Percentiles rank a stretch among this genome's conserved stretches.
phyloP scores from a whole-genome alignment of 1,140 invertebrate genomes.

The Amphibalanus amphitrite region DNA sequence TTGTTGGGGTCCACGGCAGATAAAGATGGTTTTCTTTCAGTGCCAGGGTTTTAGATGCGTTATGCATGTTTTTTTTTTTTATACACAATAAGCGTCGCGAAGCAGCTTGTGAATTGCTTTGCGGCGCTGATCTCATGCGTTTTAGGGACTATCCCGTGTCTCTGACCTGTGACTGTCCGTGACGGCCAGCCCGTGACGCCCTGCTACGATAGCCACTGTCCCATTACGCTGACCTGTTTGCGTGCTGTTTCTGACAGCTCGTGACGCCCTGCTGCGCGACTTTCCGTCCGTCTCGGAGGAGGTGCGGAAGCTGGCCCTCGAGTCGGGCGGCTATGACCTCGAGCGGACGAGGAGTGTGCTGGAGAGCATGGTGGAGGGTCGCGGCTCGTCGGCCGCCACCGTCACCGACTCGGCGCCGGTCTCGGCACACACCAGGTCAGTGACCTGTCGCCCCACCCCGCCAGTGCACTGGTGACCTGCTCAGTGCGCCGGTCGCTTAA shows the following conservation, averaged over 20 bases:
- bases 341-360: conserved; percentile 56
- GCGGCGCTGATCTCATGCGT: background rate
- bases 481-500: too few species aligned
- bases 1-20: background rate
- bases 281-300: conserved; percentile 56
- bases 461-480: too few species aligned
- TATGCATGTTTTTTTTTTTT: too few species aligned
- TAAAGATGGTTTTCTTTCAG: background rate
- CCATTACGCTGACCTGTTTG: background rate
- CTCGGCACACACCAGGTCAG: too few species aligned
- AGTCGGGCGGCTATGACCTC: conserved; percentile 67
- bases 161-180: too few species aligned
- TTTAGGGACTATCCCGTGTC: background rate
- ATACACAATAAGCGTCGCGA: too few species aligned
- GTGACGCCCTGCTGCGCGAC: conserved; percentile 47
- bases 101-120: background rate
- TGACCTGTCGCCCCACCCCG: too few species aligned
- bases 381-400: too few species aligned
- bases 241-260: conserved; percentile 37
- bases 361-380: conserved; percentile 39
- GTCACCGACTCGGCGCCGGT: background rate
- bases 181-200: conserved; percentile 20
- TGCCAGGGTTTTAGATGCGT: background rate
- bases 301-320: conserved; percentile 63
- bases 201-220: conserved; percentile 14